Evolutionary conservation across 1,140 invertebrate species (phyloP), one percentile per base, ranked within the genome.

Genomic region (Zaprionus capensis): DNA sequence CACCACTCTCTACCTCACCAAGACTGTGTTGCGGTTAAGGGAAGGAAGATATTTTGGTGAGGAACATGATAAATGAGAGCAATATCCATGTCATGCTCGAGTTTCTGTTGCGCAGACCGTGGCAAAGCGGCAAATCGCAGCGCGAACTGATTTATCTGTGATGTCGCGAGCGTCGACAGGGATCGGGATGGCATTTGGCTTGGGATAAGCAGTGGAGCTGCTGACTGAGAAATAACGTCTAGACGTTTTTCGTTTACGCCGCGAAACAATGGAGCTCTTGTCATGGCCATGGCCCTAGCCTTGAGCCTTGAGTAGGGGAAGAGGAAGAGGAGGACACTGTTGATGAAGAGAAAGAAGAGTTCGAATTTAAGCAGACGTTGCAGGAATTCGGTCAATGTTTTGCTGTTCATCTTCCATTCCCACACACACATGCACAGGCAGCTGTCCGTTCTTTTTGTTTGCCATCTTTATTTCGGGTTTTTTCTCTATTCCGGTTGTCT

Each of bases 151-250:
- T 85, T 86, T 85, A 85, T 86, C 76, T 68, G 68, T 62, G 53
- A 66, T 71, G 62, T 81, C 67, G 49, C 22, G 55, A 57, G 31
- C 36, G 55, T 70, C 14, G 59, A 69, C 57, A 44, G 72, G 31
- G 55, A 36, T 26, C 53, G 66, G 61, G 34, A 64, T 51, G 24
- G 49, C 24, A n/a, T 44, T 26, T 36, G 58, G 38, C 11, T 26
- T 24, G 59, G 34, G 34, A 26, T 24, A 56, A 14, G 41, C 41
- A 46, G n/a, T 17, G n/a, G 7, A 7, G 20, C 61, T 58, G 57
- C 36, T 46, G 38, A 66, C 80, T 87, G 80, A 87, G 77, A 87
- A 87, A 87, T 87, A 46, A 87, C 38, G 83, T 87, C 83, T 87
- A 87, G 83, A 87, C 83, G 71, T 73, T 77, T 81, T 84, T 81